Percentiles rank a stretch among this genome's conserved stretches.
These are phyloP conservation scores for Bombylius discolor DNA, from an alignment of 2,888 invertebrate species.

Conservation along the genomic window DNA sequence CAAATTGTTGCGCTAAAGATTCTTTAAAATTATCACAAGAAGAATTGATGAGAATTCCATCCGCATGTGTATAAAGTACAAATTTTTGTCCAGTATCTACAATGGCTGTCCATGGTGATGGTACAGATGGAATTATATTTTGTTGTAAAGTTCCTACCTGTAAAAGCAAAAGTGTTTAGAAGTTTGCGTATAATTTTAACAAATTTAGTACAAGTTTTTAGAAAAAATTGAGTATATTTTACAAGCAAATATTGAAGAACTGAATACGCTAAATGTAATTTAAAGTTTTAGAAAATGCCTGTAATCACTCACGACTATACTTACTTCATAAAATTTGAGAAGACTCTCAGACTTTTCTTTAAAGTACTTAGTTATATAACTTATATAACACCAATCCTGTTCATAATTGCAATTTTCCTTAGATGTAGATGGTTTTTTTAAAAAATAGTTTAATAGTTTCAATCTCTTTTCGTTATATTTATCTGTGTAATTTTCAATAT, in stretches of 20 bases:
- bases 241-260: too few species aligned
- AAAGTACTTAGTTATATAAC: background rate
- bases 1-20: background rate
- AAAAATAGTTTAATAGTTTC: background rate
- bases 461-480: background rate
- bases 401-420: background rate
- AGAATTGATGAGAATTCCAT: background rate
- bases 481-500: background rate
- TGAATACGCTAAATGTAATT: too few species aligned
- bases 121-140: background rate
- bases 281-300: too few species aligned
- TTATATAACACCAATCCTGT: background rate
- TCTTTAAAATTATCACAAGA: background rate
- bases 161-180: background rate
- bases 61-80: background rate
- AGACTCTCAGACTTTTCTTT: background rate
- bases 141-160: background rate
- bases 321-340: background rate
- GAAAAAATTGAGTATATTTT: too few species aligned
- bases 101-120: background rate
- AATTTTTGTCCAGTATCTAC: background rate
- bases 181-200: background rate
- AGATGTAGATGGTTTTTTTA: background rate
- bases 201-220: too few species aligned
- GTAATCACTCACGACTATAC: background rate